Evolutionary conservation across 2,888 invertebrate species (phyloP), one percentile per base, ranked within the genome.

Genomic region (Drosophila niveifrons): DNA sequence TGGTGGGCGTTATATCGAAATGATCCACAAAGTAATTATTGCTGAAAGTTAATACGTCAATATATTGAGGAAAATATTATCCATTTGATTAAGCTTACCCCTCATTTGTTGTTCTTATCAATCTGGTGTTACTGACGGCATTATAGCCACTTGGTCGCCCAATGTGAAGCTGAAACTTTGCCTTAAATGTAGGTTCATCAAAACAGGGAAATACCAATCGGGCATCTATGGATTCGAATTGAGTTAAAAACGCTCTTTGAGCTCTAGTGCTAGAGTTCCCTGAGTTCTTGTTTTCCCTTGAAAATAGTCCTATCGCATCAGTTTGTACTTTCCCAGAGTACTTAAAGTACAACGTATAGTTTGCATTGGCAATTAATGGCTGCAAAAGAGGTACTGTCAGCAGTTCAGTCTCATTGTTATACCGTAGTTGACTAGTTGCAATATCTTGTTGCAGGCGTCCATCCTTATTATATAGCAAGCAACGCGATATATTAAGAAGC

Each of bases 131-230:
- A 3, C 92, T 92, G 9, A 93, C 72, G 0, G 91, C 90, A 0
- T 61, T 72, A 3, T 91, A 92, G 0, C 67, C 72, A 0, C 67
- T 68, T 0, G 93, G 93, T 3, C 95, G 94, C 39, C 92, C 94
- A 46, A 96, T 94, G 4, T 93, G 93, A 41, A 96, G 93, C 8
- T 94, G 92, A 88, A 96, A 96, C 13, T 91, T 90, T 0, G 96
- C 95, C 83, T 96, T 96, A 13, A 94, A 88, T 0, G 92, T 92
- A 0, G 96, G 96, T 82, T 96, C 96, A 83, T 97, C 97, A 82
- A 95, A 96, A 83, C 96, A 96, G 0, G 96, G 96, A 88, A 96
- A 96, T 0, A 95, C 95, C 9, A 93, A 92, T 1, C 96, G 94
- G 0, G 95, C 95, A 66, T 93, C 93, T 0, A 94, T 94, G 0